These are phyloP conservation scores for Otis tarda DNA, from an alignment of 2,113 vertebrate species.

Conservation along the genomic window DNA sequence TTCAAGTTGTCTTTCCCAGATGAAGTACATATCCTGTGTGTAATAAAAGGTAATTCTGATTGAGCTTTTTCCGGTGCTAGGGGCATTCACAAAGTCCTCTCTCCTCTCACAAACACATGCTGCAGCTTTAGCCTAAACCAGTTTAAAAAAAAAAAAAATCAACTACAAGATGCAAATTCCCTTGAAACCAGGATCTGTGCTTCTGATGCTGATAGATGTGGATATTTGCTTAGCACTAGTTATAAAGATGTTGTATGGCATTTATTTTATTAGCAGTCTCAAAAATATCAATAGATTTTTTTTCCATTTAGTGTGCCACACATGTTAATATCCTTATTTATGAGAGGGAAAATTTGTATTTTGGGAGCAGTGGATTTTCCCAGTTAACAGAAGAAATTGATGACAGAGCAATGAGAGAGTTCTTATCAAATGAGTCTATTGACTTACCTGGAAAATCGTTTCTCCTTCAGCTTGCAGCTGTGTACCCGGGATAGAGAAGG, in stretches of 20 bases:
- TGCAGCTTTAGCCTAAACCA: background rate
- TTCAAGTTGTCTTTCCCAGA: slow-evolving; percentile 1
- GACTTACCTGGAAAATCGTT: background rate
- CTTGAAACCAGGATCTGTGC: background rate
- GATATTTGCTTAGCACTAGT: background rate
- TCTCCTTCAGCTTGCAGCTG: background rate
- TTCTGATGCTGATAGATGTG: background rate
- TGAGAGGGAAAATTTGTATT: background rate
- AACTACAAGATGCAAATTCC: background rate
- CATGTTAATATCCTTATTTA: background rate
- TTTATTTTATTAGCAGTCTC: background rate
- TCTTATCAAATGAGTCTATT: background rate
- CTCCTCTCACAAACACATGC: background rate
- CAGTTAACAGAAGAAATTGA: background rate
- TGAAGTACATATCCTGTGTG: slow-evolving; percentile 11
- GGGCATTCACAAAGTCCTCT: background rate
- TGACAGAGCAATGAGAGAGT: background rate
- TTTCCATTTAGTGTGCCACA: background rate
- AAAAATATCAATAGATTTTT: background rate
- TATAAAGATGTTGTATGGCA: background rate
- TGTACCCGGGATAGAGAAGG: background rate
- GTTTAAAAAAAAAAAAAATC: background rate
- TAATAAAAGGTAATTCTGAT: background rate
- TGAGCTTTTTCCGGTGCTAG: background rate
- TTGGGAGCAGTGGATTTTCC: background rate